Conservation (phyloP, 2,113 vertebrate species). For the Engystomops pustulosus region DNA sequence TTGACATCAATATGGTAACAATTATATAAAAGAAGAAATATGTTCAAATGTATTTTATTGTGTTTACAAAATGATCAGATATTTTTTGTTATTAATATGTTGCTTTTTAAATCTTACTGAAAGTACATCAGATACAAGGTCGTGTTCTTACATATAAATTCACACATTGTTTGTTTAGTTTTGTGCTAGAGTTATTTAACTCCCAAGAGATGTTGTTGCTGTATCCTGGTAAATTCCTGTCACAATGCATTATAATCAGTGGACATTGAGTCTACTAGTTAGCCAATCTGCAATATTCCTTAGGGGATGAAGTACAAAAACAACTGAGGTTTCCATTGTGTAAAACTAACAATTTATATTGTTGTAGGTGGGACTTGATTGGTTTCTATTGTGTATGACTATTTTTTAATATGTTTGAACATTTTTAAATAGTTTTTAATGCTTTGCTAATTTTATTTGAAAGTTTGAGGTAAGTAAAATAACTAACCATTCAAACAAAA, state of each 20-base stretch:
- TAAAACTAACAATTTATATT: conserved; percentile 4
- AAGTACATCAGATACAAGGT: not conserved
- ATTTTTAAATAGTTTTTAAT: no score
- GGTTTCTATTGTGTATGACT: no score
- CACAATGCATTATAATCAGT: conserved; percentile 49
- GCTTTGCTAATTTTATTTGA: no score
- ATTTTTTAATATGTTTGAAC: no score
- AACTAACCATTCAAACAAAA: no score
- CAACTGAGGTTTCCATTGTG: not conserved
- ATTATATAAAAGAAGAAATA: no score
- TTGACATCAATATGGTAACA: no score
- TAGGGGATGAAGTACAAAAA: conserved; percentile 34
- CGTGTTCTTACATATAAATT: not conserved
- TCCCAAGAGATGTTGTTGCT: conserved; percentile 24
- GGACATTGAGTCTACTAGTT: conserved; percentile 34
- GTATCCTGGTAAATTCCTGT: conserved; percentile 29
- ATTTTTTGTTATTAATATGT: not conserved
- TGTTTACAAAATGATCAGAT: not conserved
- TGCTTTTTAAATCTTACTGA: not conserved
- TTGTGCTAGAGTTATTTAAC: not conserved
- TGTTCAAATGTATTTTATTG: no score
- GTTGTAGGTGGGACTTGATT: not conserved
- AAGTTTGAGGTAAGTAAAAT: no score
- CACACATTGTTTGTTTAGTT: not conserved
- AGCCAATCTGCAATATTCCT: conserved; percentile 37